Conservation (phyloP, 2,888 invertebrate genomes). For the Sphinx pinastri region DNA sequence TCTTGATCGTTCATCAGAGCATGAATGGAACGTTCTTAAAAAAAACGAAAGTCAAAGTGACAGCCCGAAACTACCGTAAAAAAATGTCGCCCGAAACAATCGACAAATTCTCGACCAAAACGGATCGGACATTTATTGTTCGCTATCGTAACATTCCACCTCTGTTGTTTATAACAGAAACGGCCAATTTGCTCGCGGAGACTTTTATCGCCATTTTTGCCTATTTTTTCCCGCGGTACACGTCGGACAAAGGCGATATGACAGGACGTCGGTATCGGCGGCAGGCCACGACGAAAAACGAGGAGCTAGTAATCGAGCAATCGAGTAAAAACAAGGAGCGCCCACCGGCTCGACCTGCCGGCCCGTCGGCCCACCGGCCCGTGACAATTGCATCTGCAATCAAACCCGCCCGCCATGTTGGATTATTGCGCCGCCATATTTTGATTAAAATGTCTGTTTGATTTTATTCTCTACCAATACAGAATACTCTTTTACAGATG, state of each 20-base stretch:
- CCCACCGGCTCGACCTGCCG: slow-evolving; percentile 50
- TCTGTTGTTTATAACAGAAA: slow-evolving; percentile 82
- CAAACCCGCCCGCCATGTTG: slow-evolving; percentile 74
- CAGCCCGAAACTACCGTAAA: slow-evolving; percentile 73
- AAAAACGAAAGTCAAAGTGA: slow-evolving; percentile 68
- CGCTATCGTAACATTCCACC: slow-evolving; percentile 80
- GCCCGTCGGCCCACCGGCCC: slow-evolving; percentile 58
- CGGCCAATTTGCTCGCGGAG: slow-evolving; percentile 80
- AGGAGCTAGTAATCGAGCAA: slow-evolving; percentile 77
- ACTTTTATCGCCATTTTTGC: slow-evolving; percentile 72
- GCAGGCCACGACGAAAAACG: slow-evolving; percentile 73
- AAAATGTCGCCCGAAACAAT: slow-evolving; percentile 71
- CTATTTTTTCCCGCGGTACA: slow-evolving; percentile 65
- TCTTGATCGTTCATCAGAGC: slow-evolving; percentile 38
- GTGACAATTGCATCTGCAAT: slow-evolving; percentile 80
- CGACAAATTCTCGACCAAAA: slow-evolving; percentile 74
- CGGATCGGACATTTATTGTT: slow-evolving; percentile 81
- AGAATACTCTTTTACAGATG: too few relatives aligned
- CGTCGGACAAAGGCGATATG: slow-evolving; percentile 79
- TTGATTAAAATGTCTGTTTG: slow-evolving; percentile 63
- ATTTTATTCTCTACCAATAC: slow-evolving; percentile 27
- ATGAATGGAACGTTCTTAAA: slow-evolving; percentile 41
- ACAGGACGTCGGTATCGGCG: slow-evolving; percentile 76
- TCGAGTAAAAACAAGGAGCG: slow-evolving; percentile 76
- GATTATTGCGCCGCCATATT: slow-evolving; percentile 72